Evolutionary conservation across 1,140 invertebrate species (phyloP), one percentile per base, ranked within the genome.

Genomic region (Lithobius niger): DNA sequence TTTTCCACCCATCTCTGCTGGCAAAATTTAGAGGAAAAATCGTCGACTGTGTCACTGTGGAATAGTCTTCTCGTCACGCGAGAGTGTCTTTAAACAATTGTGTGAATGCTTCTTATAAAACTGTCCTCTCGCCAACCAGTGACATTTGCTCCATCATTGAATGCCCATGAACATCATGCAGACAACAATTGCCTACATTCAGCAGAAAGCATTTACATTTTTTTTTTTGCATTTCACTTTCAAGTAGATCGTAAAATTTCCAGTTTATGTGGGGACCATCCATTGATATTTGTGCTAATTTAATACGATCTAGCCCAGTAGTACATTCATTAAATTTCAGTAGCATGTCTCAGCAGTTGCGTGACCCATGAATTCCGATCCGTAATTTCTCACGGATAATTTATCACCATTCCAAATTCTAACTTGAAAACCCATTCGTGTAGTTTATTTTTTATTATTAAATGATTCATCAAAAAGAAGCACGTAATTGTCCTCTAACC

Each of bases 241-340:
- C 26, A 6, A 64, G 26, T 18, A 40, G 28, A 24, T 60, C 51
- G 27, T 58, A 59, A 18, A 57, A 26, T 52, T 51, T 56, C 62
- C 57, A 65, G 48, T 65, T 63, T 1, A 63, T 62, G 52, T 61
- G 57, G 43, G 62, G 62, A 22, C 62, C 63, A 62, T 64, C 63
- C 62, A 63, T 64, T 21, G 62, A 59, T 27, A 65, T 10, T 31
- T 63, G 62, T 18, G 63, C 10, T 13, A 65, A 6, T 26, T 61
- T 65, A 24, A 25, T 27, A 31, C 57, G 31, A 4, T 59, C 45
- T 27, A 60, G 27, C 24, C 49, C 48, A 16, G 15, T 22, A 19
- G 57, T 40, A n/a, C 26, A 54, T 24, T 25, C 50, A 21, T 48
- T 26, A 56, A 64, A 64, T 48, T 25, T 21, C 40, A 27, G 1